Conservation (phyloP, 2,888 invertebrate species). For the Caenorhabditis sinica region DNA sequence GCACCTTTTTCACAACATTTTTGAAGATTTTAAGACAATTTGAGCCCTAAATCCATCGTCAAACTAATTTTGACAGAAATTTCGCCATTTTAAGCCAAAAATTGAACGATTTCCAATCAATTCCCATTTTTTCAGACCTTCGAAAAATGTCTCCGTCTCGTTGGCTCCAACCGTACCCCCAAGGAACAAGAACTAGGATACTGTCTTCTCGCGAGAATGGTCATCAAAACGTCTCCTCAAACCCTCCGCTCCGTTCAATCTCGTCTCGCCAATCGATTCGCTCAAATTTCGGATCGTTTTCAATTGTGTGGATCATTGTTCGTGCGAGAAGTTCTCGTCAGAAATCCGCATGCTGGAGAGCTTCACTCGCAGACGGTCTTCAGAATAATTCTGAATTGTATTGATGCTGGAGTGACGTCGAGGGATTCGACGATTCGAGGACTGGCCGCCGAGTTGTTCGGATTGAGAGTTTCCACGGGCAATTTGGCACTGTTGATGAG, state of each 20-base stretch:
- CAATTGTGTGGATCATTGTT: constrained; percentile 62
- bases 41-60: too few relatives aligned
- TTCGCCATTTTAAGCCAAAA: neutral
- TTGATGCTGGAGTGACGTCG: constrained; percentile 61
- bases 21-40: neutral
- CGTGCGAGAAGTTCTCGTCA: constrained; percentile 64
- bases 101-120: neutral
- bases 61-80: neutral
- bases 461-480: constrained; percentile 56
- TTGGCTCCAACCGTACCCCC: constrained; percentile 41
- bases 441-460: constrained; percentile 65
- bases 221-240: constrained; percentile 60
- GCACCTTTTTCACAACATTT: too few relatives aligned
- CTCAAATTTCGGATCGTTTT: constrained; percentile 59
- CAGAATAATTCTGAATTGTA: constrained; percentile 45
- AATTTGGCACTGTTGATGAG: constrained; percentile 38
- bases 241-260: constrained; percentile 64
- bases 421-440: constrained; percentile 25
- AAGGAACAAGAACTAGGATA: constrained; percentile 62
- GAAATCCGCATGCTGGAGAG: constrained; percentile 68
- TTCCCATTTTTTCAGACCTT: constrained; percentile 38
- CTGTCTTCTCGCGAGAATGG: constrained; percentile 57
- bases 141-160: constrained; percentile 62
- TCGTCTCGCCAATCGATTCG: constrained; percentile 66
- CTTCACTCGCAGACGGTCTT: constrained; percentile 51